Conservation (phyloP, 1,140 invertebrate genomes). For the Zaprionus kolodkinae region DNA sequence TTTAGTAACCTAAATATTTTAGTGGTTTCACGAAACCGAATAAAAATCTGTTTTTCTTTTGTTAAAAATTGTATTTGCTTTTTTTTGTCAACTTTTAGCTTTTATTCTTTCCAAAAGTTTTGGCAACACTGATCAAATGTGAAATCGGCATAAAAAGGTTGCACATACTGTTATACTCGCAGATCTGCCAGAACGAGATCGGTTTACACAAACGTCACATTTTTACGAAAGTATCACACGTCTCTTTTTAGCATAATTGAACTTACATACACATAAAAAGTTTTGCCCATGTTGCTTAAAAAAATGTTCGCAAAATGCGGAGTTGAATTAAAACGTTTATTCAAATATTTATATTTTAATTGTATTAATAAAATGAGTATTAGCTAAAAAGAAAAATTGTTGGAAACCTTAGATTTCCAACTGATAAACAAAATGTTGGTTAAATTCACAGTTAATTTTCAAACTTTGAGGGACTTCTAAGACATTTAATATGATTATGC, state of each 20-base stretch:
- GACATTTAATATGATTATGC: slow-evolving; percentile 7
- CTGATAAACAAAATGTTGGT: slow-evolving; percentile 7
- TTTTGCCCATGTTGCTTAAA: too few species aligned
- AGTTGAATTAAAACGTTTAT: background rate
- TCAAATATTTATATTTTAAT: background rate
- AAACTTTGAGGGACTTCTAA: slow-evolving; percentile 1
- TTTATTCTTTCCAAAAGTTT: too few species aligned
- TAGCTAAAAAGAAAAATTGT: background rate
- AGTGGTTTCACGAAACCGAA: too few species aligned
- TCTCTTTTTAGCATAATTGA: too few species aligned
- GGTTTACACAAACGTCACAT: background rate
- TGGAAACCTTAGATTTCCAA: background rate
- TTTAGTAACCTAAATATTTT: too few species aligned
- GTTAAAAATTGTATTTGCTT: too few species aligned
- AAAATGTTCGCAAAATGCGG: too few species aligned
- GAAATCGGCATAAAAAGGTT: background rate
- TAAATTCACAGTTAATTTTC: background rate
- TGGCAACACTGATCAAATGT: too few species aligned
- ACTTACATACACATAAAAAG: too few species aligned
- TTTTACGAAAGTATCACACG: too few species aligned
- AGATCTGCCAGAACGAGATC: background rate
- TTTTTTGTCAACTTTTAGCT: too few species aligned
- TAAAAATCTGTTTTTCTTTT: too few species aligned
- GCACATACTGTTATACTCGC: background rate
- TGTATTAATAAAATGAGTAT: background rate